Percentiles rank a stretch among this genome's conserved stretches.
phyloP scores from a whole-genome alignment of 1,140 invertebrate species.

The Lasioglossum baleicum region DNA sequence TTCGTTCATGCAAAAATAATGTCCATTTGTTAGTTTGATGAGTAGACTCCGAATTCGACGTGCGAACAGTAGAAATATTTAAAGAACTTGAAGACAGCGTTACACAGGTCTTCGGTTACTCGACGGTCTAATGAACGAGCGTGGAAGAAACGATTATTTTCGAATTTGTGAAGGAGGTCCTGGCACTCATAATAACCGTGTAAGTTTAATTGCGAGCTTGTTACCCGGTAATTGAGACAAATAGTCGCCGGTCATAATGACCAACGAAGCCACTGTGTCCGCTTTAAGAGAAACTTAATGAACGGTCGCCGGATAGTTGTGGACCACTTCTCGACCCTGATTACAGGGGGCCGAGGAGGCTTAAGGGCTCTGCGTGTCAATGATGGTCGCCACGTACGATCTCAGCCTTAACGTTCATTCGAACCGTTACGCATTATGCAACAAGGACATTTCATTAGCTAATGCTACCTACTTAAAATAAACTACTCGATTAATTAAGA shows the following conservation, averaged over 20 bases:
- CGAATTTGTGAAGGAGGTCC: too few species aligned
- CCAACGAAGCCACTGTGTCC: neutral
- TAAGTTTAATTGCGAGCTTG: constrained; percentile 16
- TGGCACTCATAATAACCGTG: neutral
- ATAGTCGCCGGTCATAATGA: neutral
- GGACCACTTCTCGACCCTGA: neutral
- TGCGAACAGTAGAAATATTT: too few species aligned
- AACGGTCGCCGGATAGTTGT: neutral
- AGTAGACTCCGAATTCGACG: too few species aligned
- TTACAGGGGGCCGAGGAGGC: neutral
- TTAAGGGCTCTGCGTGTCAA: neutral
- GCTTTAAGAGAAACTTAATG: constrained; percentile 1
- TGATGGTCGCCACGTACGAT: neutral
- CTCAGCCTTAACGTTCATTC: neutral
- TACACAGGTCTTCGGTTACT: too few species aligned
- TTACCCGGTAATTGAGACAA: constrained; percentile 12
- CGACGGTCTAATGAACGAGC: too few species aligned
- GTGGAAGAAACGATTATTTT: too few species aligned
- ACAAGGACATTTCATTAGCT: neutral
- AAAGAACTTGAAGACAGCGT: too few species aligned
- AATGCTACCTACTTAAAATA: too few species aligned
- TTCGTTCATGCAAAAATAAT: too few species aligned
- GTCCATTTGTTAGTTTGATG: too few species aligned
- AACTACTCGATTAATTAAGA: too few species aligned
- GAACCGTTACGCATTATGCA: neutral